Evolutionary conservation across 2,113 vertebrate species (phyloP).

Genomic region (Panthera tigris): DNA sequence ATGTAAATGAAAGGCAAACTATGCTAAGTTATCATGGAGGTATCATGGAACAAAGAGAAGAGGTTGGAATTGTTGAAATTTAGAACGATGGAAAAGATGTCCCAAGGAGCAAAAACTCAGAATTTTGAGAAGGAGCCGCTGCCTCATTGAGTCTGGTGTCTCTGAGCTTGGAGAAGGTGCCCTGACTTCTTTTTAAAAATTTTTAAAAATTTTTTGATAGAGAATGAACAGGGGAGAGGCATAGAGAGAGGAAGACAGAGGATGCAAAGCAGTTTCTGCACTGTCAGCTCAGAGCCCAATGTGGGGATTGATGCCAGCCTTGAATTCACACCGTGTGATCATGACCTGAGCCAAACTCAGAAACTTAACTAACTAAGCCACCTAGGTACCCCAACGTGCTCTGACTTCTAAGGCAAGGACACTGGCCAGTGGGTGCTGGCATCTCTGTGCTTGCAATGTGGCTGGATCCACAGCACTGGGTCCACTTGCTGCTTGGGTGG

Average conservation of each 20-base stretch:
- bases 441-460: not conserved
- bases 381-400: not conserved
- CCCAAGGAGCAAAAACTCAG: not conserved
- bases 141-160: not conserved
- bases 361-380: too few species aligned
- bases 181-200: not conserved
- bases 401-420: not conserved
- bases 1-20: not conserved
- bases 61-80: not conserved
- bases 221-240: too few species aligned
- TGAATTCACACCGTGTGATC: too few species aligned
- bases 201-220: rapidly evolving
- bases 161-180: not conserved
- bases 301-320: too few species aligned
- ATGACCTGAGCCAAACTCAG: too few species aligned
- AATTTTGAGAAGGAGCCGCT: not conserved
- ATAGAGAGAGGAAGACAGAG: too few species aligned
- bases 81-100: not conserved
- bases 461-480: not conserved
- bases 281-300: too few species aligned
- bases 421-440: not conserved
- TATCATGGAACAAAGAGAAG: not conserved
- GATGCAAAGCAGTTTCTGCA: too few species aligned
- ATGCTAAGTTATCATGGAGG: not conserved
- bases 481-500: not conserved